phyloP scores from a whole-genome alignment of 2,113 vertebrate species.

The Trochalopteron elliotii region DNA sequence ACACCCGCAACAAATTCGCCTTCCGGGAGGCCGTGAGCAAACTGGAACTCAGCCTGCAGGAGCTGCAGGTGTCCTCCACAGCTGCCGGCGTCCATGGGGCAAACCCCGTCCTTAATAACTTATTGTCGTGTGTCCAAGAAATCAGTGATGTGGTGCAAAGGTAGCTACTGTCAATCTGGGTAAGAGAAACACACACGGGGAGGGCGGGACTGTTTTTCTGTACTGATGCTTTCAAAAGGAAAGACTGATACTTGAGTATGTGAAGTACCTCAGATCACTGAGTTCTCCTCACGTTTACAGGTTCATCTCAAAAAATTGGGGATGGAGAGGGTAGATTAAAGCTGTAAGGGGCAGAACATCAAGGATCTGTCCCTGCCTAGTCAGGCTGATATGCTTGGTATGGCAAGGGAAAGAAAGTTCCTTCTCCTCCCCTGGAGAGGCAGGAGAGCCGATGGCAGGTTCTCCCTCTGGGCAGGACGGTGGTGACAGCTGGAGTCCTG shows the following conservation, averaged over 20 bases:
- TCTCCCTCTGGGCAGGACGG: neutral
- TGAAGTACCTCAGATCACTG: slow-evolving; percentile 84
- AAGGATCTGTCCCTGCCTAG: neutral
- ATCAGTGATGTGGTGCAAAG: slow-evolving; percentile 98
- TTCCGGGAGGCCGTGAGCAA: slow-evolving; percentile 97
- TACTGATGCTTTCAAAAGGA: slow-evolving; percentile 72
- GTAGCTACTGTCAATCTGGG: slow-evolving; percentile 81
- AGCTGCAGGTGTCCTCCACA: slow-evolving; percentile 91
- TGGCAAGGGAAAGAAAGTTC: neutral
- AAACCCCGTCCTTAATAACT: slow-evolving; percentile 91
- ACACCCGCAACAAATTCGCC: slow-evolving; percentile 97
- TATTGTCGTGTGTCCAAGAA: slow-evolving; percentile 95
- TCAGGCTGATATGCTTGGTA: neutral
- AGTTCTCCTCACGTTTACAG: slow-evolving; percentile 81
- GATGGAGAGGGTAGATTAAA: slow-evolving; percentile 41
- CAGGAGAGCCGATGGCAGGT: neutral
- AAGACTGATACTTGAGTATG: slow-evolving; percentile 81
- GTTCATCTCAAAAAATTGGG: slow-evolving; percentile 77
- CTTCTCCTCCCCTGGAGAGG: neutral
- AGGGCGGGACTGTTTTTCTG: slow-evolving; percentile 57
- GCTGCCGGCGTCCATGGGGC: slow-evolving; percentile 76
- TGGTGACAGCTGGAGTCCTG: neutral
- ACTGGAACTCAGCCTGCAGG: slow-evolving; percentile 95
- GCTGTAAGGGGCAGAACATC: slow-evolving; percentile 16
- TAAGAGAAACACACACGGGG: slow-evolving; percentile 25